These are phyloP conservation scores for Austrolebias charrua DNA, from an alignment of 2,797 vertebrate species.

Conservation along the genomic window DNA sequence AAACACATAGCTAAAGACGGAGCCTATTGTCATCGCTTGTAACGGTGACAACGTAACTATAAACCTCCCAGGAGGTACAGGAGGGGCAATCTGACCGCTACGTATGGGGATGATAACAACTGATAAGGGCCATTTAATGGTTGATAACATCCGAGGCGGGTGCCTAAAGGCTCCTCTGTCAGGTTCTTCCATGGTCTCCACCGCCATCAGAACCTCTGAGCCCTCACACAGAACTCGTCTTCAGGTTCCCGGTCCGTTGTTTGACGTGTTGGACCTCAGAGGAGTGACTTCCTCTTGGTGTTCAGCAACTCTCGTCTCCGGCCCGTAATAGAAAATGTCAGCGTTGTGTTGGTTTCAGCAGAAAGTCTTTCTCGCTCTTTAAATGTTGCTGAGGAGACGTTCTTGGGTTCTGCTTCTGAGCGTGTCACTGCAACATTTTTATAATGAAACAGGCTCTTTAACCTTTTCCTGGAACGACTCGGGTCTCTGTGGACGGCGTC, in stretches of 20 bases:
- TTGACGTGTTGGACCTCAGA: neutral
- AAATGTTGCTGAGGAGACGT: conserved; percentile 22
- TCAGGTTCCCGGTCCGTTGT: neutral
- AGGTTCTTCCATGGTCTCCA: too few species aligned
- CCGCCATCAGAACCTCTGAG: neutral
- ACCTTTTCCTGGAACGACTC: neutral
- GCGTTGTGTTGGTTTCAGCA: conserved; percentile 20
- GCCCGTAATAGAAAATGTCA: conserved; percentile 6
- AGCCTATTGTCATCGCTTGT: too few species aligned
- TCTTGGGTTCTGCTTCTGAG: neutral
- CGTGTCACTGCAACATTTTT: neutral
- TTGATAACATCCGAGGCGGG: too few species aligned
- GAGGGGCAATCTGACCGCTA: too few species aligned
- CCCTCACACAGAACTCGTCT: neutral
- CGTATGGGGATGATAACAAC: too few species aligned
- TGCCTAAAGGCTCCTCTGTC: too few species aligned
- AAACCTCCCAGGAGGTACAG: too few species aligned
- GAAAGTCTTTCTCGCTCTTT: conserved; percentile 14
- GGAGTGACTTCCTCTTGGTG: neutral
- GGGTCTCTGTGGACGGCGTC: neutral
- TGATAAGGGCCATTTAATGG: too few species aligned
- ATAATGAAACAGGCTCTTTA: neutral
- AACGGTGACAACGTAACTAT: too few species aligned
- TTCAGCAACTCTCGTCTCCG: neutral
- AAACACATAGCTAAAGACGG: too few species aligned